Evolutionary conservation across 2,797 vertebrate species (phyloP), one percentile per base, ranked within the genome.

Genomic region (Amblyraja radiata): DNA sequence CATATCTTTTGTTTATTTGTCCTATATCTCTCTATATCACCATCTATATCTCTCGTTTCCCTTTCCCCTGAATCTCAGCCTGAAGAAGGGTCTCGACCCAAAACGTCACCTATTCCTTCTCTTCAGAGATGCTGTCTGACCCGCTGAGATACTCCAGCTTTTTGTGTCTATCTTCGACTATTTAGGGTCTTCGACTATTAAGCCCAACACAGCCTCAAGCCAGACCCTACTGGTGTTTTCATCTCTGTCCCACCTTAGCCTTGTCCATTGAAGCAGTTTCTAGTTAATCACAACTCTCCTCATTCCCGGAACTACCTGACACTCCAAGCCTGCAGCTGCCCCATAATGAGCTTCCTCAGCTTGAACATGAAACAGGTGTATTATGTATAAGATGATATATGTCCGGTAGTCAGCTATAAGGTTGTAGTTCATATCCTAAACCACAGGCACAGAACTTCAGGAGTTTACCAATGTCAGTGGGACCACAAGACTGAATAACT

Each of bases 401-500:
- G 16, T 21, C 84, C 6, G 16, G 63, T 36, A 23, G 63, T 36
- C 61, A 88, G 63, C 68, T 88, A 68, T 36, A 88, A 68, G 61
- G 28, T 46, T 65, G n/a, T 25, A 88, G 68, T 88, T 88, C 84
- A 88, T 68, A 88, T 68, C 61, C 61, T 68, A 68, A 88, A 88
- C 61, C 84, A 68, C 84, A 88, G 54, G 84, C 65, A 65, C 61
- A 14, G 61, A 65, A 36, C 61, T 88, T 68, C 61, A 88, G n/a
- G 61, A 65, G 84, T 65, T 88, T 36, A 88, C 65, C 28, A 88
- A 88, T 68, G 63, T 88, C 16, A 68, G 32, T 8, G 28, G 68
- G 84, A 88, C 84, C 84, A 36, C 84, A 68, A 88, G 84, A 23
- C 61, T 88, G 84, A 88, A 88, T 88, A 18, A 46, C 61, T 88